phyloP scores from a whole-genome alignment of 2,797 vertebrate genomes.

The Phrynocephalus vlangalii region DNA sequence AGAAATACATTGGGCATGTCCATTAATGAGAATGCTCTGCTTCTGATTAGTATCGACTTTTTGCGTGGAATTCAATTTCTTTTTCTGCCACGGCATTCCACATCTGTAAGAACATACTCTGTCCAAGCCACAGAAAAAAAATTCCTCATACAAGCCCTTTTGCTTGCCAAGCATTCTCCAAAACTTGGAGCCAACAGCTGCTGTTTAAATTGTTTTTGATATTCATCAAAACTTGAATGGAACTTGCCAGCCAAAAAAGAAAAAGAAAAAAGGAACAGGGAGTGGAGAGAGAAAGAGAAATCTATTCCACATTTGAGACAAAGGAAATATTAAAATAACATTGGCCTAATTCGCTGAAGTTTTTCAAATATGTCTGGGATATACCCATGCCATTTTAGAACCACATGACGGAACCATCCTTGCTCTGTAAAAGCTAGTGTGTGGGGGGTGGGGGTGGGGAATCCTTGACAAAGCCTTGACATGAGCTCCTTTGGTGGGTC shows the following conservation, averaged over 20 bases:
- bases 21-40: not conserved
- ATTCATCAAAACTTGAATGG: constrained; percentile 66
- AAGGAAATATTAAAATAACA: not conserved
- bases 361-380: not conserved
- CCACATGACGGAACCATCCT: not conserved
- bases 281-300: not conserved
- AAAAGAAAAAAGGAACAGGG: not conserved
- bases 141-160: constrained; percentile 42
- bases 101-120: constrained; percentile 45
- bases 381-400: not conserved
- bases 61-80: constrained; percentile 20
- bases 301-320: not conserved
- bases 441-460: no score
- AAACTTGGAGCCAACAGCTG: constrained; percentile 53
- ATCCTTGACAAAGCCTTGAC: no score
- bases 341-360: not conserved
- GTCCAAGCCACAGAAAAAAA: constrained; percentile 51
- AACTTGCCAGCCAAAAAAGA: constrained; percentile 24
- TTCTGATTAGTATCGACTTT: constrained; percentile 19
- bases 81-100: constrained; percentile 36
- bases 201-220: constrained; percentile 58
- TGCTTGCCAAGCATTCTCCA: constrained; percentile 59
- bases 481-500: no score
- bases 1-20: not conserved
- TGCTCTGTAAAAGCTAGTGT: no score